Evolutionary conservation across 2,888 invertebrate species (phyloP), one percentile per base, ranked within the genome.

Genomic region (Cataglyphis livida): DNA sequence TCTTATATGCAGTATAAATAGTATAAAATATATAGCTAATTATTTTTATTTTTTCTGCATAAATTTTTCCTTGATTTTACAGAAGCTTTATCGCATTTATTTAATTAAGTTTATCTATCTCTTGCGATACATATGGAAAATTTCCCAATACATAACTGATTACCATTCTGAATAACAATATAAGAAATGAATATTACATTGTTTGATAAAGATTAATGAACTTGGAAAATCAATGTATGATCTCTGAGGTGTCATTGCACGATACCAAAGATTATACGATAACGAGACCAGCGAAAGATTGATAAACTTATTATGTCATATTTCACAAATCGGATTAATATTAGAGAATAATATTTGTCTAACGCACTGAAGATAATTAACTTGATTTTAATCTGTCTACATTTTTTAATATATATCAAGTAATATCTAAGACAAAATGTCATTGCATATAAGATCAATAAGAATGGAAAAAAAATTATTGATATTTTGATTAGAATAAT

Each of bases 311-410:
- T 51, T 64, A 51, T 18, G 10, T 3, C 5, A 38, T 64, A 4
- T 65, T 38, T 25, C 7, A 51, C 7, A 35, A 35, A 62, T 62
- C 32, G 4, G 32, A 74, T 74, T 64, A 76, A 38, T 54, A 54
- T 54, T 48, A 54, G 28, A 28, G 25, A 65, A 76, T 15, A 65
- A 76, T 54, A 54, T 65, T 76, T 65, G 38, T 54, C n/a, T 51
- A 28, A 28, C 15, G 12, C 54, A 1, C 9, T 5, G 9, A 65
- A 41, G 15, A 65, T 65, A 76, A 38, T 48, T 32, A n/a, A 74
- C 9, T 32, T 62, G 44, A 64, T 75, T 48, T 75, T 51, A 51
- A 64, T 64, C n/a, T 51, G n/a, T 51, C n/a, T 51, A 48, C 7
- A n/a, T 51, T 7, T 51, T 51, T 48, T 32, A 32, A 18, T 64